These are phyloP conservation scores for Australoheros scitulus DNA, from an alignment of 2,113 vertebrate genomes.

Conservation along the genomic window DNA sequence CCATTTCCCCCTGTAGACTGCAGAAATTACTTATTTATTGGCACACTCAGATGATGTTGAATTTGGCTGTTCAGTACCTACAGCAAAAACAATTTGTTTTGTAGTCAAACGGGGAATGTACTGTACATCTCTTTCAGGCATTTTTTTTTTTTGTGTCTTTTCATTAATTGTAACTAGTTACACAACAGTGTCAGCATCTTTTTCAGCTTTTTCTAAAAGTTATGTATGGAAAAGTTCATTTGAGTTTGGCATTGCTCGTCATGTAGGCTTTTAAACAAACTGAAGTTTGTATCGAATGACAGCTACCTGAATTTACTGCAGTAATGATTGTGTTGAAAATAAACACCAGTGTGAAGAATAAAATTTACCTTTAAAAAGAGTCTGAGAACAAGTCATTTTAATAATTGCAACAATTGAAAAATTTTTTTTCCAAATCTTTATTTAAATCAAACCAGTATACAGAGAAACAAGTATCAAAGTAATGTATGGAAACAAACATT, in stretches of 20 bases:
- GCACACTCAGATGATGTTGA: background rate
- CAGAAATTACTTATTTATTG: background rate
- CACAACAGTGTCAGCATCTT: background rate
- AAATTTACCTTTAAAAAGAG: no score
- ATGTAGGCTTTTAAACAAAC: background rate
- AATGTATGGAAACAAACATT: no score
- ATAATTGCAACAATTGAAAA: no score
- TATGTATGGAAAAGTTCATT: background rate
- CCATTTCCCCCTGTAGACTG: background rate
- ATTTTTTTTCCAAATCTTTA: no score
- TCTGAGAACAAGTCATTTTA: no score
- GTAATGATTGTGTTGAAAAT: background rate
- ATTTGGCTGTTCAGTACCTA: background rate
- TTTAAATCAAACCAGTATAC: no score
- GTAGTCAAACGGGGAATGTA: background rate
- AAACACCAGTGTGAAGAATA: background rate
- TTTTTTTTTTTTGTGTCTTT: no score
- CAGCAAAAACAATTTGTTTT: background rate
- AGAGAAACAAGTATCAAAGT: no score
- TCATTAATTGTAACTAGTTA: background rate
- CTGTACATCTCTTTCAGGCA: background rate
- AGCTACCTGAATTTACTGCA: background rate
- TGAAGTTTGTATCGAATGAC: slow-evolving; percentile 6
- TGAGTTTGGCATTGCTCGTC: background rate
- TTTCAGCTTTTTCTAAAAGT: background rate